Evolutionary conservation across 2,113 vertebrate genomes (phyloP).

Genomic region (Bufo gargarizans): DNA sequence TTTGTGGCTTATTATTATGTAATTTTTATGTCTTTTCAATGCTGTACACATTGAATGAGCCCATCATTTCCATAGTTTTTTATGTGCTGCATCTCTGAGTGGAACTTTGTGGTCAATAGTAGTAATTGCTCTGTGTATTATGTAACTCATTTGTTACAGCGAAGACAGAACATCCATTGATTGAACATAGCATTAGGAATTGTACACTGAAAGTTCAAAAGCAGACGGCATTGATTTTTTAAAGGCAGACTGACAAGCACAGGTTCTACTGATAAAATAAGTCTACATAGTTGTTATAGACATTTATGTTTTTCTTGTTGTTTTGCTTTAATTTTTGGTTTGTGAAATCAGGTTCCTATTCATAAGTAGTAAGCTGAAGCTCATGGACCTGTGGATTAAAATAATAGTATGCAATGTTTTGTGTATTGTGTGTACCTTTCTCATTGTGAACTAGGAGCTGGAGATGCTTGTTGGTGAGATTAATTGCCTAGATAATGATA

Average conservation of each 20-base stretch:
- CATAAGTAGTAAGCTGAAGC: not conserved
- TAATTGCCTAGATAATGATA: not conserved
- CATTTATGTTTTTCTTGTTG: not conserved
- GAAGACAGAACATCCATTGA: conserved; percentile 14
- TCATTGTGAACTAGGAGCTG: no score
- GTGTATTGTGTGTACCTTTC: no score
- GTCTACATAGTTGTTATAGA: not conserved
- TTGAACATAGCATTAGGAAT: conserved; percentile 10
- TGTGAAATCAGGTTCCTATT: not conserved
- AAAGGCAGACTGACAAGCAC: not conserved
- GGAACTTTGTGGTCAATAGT: not conserved
- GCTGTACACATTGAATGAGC: not conserved
- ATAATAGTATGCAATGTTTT: not conserved
- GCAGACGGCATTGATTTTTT: conserved; percentile 2
- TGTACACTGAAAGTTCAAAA: not conserved
- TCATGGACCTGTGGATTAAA: not conserved
- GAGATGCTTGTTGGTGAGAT: not conserved
- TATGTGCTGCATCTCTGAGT: not conserved
- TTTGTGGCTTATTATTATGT: not conserved
- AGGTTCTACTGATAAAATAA: not conserved
- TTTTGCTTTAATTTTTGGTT: not conserved
- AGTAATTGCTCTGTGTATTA: not conserved
- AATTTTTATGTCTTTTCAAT: not conserved
- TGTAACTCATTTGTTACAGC: not conserved
- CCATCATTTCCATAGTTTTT: not conserved